Conservation (phyloP, 1,140 invertebrate genomes). For the Elysia chlorotica region DNA sequence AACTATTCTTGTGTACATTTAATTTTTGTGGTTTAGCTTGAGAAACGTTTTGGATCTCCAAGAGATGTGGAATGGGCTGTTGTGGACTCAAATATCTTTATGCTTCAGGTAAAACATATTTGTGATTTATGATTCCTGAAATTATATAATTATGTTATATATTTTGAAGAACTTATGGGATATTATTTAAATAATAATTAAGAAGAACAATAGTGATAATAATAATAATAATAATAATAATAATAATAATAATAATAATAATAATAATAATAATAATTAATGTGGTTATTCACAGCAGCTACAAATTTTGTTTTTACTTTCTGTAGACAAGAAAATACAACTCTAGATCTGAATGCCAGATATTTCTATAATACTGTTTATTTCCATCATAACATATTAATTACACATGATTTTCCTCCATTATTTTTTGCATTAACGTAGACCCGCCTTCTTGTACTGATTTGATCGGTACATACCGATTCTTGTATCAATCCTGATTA, state of each 20-base stretch:
- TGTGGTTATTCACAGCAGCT: background rate
- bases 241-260: conserved; percentile 5
- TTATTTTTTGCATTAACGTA: too few species aligned
- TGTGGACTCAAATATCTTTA: conserved; percentile 37
- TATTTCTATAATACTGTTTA: too few species aligned
- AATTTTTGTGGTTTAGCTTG: conserved; percentile 63
- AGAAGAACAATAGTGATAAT: background rate
- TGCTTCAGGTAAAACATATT: conserved; percentile 62
- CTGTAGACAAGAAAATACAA: too few species aligned
- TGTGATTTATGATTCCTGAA: too few species aligned
- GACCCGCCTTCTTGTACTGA: too few species aligned
- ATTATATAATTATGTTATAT: too few species aligned
- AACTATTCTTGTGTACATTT: background rate
- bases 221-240: conserved; percentile 6
- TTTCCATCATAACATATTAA: too few species aligned
- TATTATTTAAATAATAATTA: conserved; percentile 56
- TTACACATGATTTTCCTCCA: too few species aligned
- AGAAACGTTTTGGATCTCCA: conserved; percentile 70
- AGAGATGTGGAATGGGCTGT: conserved; percentile 76
- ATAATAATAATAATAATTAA: background rate
- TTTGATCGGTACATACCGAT: too few species aligned
- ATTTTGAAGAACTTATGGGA: too few species aligned
- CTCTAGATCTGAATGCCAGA: too few species aligned
- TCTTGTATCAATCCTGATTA: too few species aligned
- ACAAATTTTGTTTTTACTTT: background rate